Evolutionary conservation across 2,888 invertebrate genomes (phyloP).

Genomic region (Scaptomyza cyrtandrae): DNA sequence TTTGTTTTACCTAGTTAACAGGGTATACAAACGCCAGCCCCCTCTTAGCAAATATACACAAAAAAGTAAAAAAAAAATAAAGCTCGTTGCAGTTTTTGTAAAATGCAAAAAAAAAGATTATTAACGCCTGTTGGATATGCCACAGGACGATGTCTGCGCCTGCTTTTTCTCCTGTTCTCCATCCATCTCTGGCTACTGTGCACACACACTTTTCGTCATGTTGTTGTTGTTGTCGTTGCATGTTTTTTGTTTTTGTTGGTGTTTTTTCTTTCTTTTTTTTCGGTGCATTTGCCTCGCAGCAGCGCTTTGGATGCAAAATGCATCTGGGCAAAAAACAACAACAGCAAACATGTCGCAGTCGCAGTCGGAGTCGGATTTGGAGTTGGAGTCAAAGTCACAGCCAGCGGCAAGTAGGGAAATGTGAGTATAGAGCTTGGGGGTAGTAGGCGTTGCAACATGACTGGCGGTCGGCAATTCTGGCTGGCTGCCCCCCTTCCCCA

Average conservation of each 20-base stretch:
- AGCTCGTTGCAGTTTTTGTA: constrained; percentile 64
- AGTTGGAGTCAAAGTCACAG: neutral
- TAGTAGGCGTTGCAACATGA: constrained; percentile 57
- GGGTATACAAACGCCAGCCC: constrained; percentile 37
- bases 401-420: constrained; percentile 22
- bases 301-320: constrained; percentile 66
- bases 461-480: constrained; percentile 30
- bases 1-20: neutral
- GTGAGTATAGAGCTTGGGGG: constrained; percentile 25
- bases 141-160: constrained; percentile 76
- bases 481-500: too few species aligned
- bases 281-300: constrained; percentile 74
- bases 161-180: constrained; percentile 22
- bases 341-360: constrained; percentile 69
- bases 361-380: neutral
- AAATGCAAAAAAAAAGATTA: constrained; percentile 62
- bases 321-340: constrained; percentile 66
- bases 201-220: constrained; percentile 63
- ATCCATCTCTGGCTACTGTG: constrained; percentile 52
- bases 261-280: constrained; percentile 55
- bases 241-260: constrained; percentile 43
- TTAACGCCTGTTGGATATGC: constrained; percentile 82
- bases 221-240: constrained; percentile 54
- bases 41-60: constrained; percentile 6
- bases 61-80: constrained; percentile 42